A percentile compares a stretch with the other conserved stretches of the same genome.
Evolutionary conservation across 1,140 invertebrate genomes (phyloP).

Genomic region (Dreissena rostriformis): DNA sequence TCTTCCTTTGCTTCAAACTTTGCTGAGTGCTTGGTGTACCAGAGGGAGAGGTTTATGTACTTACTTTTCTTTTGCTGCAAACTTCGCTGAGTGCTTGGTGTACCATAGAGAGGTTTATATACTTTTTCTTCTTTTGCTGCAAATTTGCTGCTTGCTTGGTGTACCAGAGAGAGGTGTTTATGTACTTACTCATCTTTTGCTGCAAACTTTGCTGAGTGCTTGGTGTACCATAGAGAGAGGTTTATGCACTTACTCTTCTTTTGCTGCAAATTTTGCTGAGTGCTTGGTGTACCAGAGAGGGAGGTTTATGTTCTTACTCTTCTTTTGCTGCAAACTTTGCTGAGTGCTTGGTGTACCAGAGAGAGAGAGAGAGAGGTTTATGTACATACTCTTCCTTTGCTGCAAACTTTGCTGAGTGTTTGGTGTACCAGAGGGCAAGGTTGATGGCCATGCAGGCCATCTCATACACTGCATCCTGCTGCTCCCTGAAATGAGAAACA

Average conservation of each 20-base stretch:
- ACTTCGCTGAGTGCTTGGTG: constrained; percentile 88
- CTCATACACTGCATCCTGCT: constrained; percentile 86
- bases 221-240: constrained; percentile 87
- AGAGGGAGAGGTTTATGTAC: constrained; percentile 57
- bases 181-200: constrained; percentile 85
- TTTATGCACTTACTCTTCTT: constrained; percentile 87
- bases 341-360: no score
- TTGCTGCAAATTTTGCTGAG: constrained; percentile 86
- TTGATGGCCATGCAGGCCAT: constrained; percentile 86
- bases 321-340: constrained; percentile 62
- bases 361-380: neutral
- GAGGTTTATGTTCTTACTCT: constrained; percentile 84
- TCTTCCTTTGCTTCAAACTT: constrained; percentile 62
- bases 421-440: constrained; percentile 87
- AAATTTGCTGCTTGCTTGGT: no score
- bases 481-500: constrained; percentile 79
- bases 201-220: constrained; percentile 87
- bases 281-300: constrained; percentile 89
- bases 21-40: no score
- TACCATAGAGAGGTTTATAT: constrained; percentile 86
- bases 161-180: constrained; percentile 61
- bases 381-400: constrained; percentile 85
- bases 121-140: constrained; percentile 80
- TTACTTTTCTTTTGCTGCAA: constrained; percentile 86
- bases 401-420: constrained; percentile 87